Conservation (phyloP, 2,888 invertebrate species). For the Lobophora halterata region DNA sequence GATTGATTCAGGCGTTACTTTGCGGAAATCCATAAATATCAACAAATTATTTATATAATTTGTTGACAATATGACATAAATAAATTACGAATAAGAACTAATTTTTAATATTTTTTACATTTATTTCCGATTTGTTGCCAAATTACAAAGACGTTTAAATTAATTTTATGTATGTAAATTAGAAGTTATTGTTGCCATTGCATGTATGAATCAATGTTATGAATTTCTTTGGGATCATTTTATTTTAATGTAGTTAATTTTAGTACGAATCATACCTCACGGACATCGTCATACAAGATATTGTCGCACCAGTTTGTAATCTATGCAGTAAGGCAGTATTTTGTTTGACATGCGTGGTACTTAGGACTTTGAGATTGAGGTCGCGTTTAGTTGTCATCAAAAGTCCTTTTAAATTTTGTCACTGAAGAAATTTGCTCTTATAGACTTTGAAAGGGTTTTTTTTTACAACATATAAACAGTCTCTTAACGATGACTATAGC, state of each 20-base stretch:
- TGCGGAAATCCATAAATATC: too few species aligned
- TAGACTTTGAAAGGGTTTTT: too few species aligned
- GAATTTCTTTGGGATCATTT: constrained; percentile 35
- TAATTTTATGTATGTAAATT: constrained; percentile 32
- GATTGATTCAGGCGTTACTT: too few species aligned
- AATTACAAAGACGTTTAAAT: constrained; percentile 30
- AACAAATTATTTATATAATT: too few species aligned
- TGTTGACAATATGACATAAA: constrained; percentile 20
- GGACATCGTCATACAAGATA: constrained; percentile 4
- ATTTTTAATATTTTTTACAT: constrained; percentile 15
- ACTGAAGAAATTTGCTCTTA: too few species aligned
- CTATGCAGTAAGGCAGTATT: neutral
- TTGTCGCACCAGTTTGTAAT: neutral
- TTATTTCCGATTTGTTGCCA: constrained; percentile 30
- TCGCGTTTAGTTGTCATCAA: too few species aligned
- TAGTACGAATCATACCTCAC: constrained; percentile 20
- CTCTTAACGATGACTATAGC: constrained; percentile 1
- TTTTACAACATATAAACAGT: too few species aligned
- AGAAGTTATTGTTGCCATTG: constrained; percentile 52
- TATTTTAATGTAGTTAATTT: constrained; percentile 30
- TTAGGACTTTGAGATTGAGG: neutral
- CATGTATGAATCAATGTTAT: constrained; percentile 36
- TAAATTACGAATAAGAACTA: constrained; percentile 18
- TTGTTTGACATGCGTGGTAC: constrained; percentile 4
- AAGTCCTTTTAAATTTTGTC: too few species aligned